Evolutionary conservation across 2,113 vertebrate species (phyloP), one percentile per base, ranked within the genome.

Genomic region (Coptodon rendalli): DNA sequence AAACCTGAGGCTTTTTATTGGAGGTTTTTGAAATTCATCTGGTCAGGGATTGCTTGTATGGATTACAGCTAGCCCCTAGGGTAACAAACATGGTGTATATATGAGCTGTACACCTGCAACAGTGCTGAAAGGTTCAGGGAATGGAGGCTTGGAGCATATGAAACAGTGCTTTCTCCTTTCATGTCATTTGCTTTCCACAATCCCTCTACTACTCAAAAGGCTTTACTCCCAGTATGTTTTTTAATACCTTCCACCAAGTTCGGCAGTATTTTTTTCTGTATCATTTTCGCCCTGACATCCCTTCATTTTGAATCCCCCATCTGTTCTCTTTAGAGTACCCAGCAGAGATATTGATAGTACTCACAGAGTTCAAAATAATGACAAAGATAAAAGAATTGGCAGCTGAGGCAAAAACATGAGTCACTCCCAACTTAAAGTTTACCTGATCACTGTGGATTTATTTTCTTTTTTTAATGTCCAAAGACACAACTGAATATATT

Each of bases 21-120:
- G 63, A 82, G 34, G 52, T 22, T 85, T 78, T 78, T 50, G 24
- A 50, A 29, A n/a, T 86, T 82, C 68, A 22, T 81, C 61, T 34
- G 13, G 12, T 85, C 68, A 76, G 87, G 90, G 2, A 78, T 84
- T 19, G 71, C 87, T 88, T 84, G 68, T 78, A 82, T 90, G 83
- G 81, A 86, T 78, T 80, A 45, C 81, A 85, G 81, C 52, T 87
- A 31, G 29, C 43, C 40, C 36, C 9, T 27, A 84, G 84, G 82
- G 17, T 13, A 56, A 29, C 54, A 48, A 79, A 63, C 27, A 86
- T 82, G 38, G 54, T 87, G 71, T 85, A 40, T 52, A 76, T 57
- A 83, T 63, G 43, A 71, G 84, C 12, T 1, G n/a, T 79, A 38
- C n/a, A 85, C 52, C 43, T 3, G 4, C 29, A 83, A 14, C 31